Evolutionary conservation across 2,797 vertebrate species (phyloP), one percentile per base, ranked within the genome.

Genomic region (Myotis vivesi): DNA sequence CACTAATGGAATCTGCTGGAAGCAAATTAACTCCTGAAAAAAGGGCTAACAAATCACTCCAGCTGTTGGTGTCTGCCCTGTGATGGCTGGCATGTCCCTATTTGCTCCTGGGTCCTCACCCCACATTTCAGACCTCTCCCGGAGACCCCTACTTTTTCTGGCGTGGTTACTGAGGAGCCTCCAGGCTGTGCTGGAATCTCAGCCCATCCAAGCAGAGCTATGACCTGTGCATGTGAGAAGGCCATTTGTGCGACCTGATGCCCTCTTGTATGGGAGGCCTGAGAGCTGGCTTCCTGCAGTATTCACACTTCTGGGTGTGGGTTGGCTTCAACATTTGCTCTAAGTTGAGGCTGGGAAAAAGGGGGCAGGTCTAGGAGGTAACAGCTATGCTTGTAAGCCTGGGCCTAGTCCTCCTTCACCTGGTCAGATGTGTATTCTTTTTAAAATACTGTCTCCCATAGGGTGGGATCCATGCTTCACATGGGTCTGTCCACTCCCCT

Each of bases 1-100:
- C 95, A 92, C 93, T 83, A 91, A 97, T 96, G 94, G 87, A 94
- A 96, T 96, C 89, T 94, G 89, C 87, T 95, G 93, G 88, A 96
- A 95, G 87, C 89, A 93, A 94, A 96, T 96, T 95, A 73, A 92
- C 84, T 96, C 71, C 15, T 44, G 82, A 72, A 77, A 64, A 83
- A 72, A 87, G 83, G 76, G 38, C 87, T 59, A 79, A 94, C 94
- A 92, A 96, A 95, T 96, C 94, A 96, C 82, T 83, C 83, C 30
- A 55, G 94, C 79, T 82, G 81, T 76, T 87, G 82, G 91, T 86
- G 51, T 72, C 87, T 77, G 82, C 64, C 79, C 76, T 77, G n/a
- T 57, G 51, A 20, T 33, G 87, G 87, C 83, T 88, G 44, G 57
- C 57, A 84, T 46, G 57, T 76, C 46, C 91, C 75, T 3, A 30